These are phyloP conservation scores for Clistopyga incitator DNA, from an alignment of 2,888 invertebrate genomes.

Conservation along the genomic window DNA sequence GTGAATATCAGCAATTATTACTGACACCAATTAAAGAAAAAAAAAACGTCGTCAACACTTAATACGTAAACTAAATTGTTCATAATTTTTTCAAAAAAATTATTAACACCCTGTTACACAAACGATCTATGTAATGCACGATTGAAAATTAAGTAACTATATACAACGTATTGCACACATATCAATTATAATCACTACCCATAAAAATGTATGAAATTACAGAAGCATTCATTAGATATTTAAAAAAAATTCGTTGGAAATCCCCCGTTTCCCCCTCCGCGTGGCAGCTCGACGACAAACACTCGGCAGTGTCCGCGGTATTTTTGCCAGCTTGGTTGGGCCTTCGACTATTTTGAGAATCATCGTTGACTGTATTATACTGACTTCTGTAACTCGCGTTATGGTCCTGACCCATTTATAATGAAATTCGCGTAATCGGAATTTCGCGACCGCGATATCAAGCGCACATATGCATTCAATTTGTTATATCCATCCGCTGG, in stretches of 20 bases:
- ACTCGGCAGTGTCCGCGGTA: slow-evolving; percentile 73
- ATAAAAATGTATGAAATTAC: no score
- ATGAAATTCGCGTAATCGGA: slow-evolving; percentile 68
- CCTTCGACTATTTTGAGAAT: slow-evolving; percentile 83
- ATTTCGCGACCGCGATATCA: background rate
- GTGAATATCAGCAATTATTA: no score
- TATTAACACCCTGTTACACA: no score
- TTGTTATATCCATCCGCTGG: background rate
- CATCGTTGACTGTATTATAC: slow-evolving; percentile 61
- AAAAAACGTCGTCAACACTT: no score
- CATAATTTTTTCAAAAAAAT: no score
- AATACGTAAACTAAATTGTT: no score
- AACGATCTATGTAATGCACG: no score
- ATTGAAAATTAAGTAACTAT: no score
- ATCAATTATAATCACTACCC: no score
- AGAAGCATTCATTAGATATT: no score
- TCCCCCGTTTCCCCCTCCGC: slow-evolving; percentile 13
- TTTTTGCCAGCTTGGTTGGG: slow-evolving; percentile 80
- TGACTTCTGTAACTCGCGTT: slow-evolving; percentile 56
- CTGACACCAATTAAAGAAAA: no score
- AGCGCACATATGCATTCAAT: background rate
- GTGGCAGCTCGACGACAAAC: slow-evolving; percentile 59
- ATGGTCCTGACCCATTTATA: slow-evolving; percentile 82
- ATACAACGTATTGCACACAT: no score
- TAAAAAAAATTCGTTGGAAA: slow-evolving; percentile 57